Evolutionary conservation across 2,888 invertebrate species (phyloP), one percentile per base, ranked within the genome.

Genomic region (Temnothorax ravouxi): DNA sequence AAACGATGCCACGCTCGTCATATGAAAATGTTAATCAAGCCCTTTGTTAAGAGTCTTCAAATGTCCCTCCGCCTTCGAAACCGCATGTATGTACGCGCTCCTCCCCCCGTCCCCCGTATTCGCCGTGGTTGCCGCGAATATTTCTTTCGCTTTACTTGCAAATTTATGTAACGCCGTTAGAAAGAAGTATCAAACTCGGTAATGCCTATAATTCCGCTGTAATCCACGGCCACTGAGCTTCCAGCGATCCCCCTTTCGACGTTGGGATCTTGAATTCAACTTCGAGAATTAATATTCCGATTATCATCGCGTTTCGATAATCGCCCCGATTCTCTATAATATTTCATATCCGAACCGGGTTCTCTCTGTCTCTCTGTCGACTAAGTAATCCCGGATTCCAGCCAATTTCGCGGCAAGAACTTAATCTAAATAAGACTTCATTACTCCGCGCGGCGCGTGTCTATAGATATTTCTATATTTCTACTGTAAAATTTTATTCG

Each of bases 11-110:
- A 64, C 50, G 71, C 64, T 59, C 82, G 50, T 64, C 84, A 69
- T 47, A 47, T 80, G 76, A 71, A 84, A 80, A 84, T 84, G 77
- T 77, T 83, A 77, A 83, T 83, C 77, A 67, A 67, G 66, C 61
- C 77, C 64, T 76, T 83, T 83, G 77, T 69, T 56, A 59, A 50
- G 59, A 77, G 67, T 77, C 59, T 69, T 77, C 61, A 59, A 59
- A 83, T 52, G 76, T 77, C 18, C 25, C 44, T 44, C 61, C 81
- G 44, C n/a, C 56, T 64, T 82, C 56, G 50, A n/a, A 81, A 62
- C 15, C 15, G 41, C 41, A 47, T 47, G 52, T 34, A 47, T 47
- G 52, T 34, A 38, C 62, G 34, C 9, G 13, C 4, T 15, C 29
- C n/a, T 18, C 8, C 11, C 3, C 18, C 44, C n/a, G 18, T 1